Base-by-base conservation (phyloP, 2,888 invertebrate species). In the Tyria jacobaeae region DNA sequence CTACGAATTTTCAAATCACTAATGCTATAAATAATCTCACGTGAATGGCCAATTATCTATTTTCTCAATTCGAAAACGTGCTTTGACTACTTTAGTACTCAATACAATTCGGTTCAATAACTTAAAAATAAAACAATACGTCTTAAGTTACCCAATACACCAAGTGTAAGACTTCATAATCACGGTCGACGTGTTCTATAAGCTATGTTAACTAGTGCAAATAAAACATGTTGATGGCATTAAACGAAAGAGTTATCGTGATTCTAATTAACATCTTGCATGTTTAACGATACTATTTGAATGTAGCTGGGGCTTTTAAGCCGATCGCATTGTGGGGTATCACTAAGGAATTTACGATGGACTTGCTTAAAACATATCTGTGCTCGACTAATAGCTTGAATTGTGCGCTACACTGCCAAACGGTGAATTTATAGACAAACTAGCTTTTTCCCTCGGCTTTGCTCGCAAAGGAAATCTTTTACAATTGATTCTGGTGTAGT, bases 311-410 rank as follows among this genome's bases (percentile, higher is more conserved):
- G 58, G 67, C 66, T 59, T 64, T 66, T 70, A 73, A 72, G 75
- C 75, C 65, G 71, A 70, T 65, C 61, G 62, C 62, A 64, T 71
- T 74, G 77, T 72, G 81, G 83, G 77, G 83, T 85, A 74, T 79
- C 73, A 76, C 67, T 65, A 62, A 64, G 84, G 84, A 84, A 84
- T 88, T 80, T 78, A 68, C 69, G 64, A 73, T 68, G 63, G 76
- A 78, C 80, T 81, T 78, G 81, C 81, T 78, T 80, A 66, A 63
- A 78, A 78, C 74, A 83, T 80, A 83, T 79, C 83, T 78, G 76
- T 75, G 74, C 75, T 75, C 73, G 75, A 75, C 75, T 81, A 82
- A 83, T 84, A 83, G 75, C 68, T 81, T 21, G 56, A 70, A 76
- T 70, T 76, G 66, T 65, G 60, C 60, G 50, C 58, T 73, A 69